Conservation (phyloP, 2,888 invertebrate genomes). For the Lasiommata megera region DNA sequence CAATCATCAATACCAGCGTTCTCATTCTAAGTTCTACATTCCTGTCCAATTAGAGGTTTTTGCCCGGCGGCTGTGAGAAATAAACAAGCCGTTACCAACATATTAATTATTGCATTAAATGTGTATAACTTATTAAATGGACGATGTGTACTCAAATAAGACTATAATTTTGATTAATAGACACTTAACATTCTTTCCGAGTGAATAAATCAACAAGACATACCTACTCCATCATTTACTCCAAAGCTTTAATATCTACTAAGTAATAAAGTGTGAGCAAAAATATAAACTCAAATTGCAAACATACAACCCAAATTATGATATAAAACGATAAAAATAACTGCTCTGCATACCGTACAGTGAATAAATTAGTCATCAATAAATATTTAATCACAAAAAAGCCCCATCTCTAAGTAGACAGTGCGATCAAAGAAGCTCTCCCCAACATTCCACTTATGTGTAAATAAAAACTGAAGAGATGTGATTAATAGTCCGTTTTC, state of each 20-base stretch:
- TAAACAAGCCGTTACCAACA: background rate
- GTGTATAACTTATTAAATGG: background rate
- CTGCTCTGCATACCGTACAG: background rate
- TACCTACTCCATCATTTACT: too few relatives aligned
- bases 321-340: background rate
- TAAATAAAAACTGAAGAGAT: conserved; percentile 77
- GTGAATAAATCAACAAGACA: background rate
- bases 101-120: background rate
- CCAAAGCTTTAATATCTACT: too few relatives aligned
- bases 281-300: too few relatives aligned
- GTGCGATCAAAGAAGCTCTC: conserved; percentile 66
- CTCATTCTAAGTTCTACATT: background rate
- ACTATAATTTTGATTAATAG: background rate
- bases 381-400: conserved; percentile 1
- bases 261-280: too few relatives aligned
- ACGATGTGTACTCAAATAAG: conserved; percentile 1
- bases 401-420: conserved; percentile 56
- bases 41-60: background rate
- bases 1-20: background rate
- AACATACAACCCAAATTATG: too few relatives aligned
- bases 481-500: conserved; percentile 80
- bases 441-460: conserved; percentile 60
- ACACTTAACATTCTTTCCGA: background rate
- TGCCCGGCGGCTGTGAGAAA: background rate
- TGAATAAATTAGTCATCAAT: background rate